Evolutionary conservation across 2,888 invertebrate species (phyloP).

Genomic region (Heliconius ethilla): DNA sequence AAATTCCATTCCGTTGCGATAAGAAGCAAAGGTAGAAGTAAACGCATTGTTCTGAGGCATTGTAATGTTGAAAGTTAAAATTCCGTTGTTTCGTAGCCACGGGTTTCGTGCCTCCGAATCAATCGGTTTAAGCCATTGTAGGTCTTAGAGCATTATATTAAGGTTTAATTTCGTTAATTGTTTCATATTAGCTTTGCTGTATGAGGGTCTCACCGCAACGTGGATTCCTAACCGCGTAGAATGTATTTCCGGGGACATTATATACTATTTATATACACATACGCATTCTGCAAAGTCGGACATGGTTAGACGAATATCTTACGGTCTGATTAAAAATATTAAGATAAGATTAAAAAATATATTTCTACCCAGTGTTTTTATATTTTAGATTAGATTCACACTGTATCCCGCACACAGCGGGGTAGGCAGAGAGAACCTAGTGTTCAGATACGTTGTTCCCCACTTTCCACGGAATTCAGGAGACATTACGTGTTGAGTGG

Average conservation of each 20-base stretch:
- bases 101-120: slow-evolving; percentile 27
- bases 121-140: slow-evolving; percentile 26
- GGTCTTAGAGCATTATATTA: slow-evolving; percentile 28
- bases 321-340: not conserved
- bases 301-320: slow-evolving; percentile 12
- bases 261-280: slow-evolving; percentile 18
- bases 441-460: too few relatives aligned
- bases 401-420: too few relatives aligned
- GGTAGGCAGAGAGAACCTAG: too few relatives aligned
- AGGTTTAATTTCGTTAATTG: slow-evolving; percentile 38
- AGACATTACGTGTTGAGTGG: not conserved
- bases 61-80: slow-evolving; percentile 38
- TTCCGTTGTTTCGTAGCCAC: slow-evolving; percentile 39
- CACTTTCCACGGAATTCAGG: too few relatives aligned
- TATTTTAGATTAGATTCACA: not conserved
- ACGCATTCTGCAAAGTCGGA: slow-evolving; percentile 12
- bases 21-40: slow-evolving; percentile 39
- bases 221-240: slow-evolving; percentile 64
- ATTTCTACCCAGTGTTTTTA: not conserved
- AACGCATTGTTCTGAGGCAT: slow-evolving; percentile 38
- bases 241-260: slow-evolving; percentile 58
- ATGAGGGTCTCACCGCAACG: slow-evolving; percentile 60
- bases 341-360: too few relatives aligned
- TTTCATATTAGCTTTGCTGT: slow-evolving; percentile 47
- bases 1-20: slow-evolving; percentile 29